phyloP scores from a whole-genome alignment of 2,888 invertebrate species.

The Hoplodrina ambigua region DNA sequence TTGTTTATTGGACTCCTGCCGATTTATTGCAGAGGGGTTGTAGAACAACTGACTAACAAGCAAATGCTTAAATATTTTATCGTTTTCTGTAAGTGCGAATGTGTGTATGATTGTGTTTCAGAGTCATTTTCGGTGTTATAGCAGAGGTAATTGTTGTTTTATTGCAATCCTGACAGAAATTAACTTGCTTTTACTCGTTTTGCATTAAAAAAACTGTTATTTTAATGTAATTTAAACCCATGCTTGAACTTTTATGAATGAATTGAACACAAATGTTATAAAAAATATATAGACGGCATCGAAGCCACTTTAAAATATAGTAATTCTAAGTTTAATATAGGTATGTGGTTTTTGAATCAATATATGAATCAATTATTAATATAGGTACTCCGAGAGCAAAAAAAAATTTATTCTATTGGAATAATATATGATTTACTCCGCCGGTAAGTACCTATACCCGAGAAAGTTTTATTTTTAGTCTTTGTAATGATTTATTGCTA shows the following conservation, averaged over 20 bases:
- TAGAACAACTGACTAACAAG: constrained; percentile 42
- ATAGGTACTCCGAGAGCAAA: too few species aligned
- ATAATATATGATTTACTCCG: too few species aligned
- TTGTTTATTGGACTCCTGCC: constrained; percentile 77
- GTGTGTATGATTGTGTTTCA: constrained; percentile 48
- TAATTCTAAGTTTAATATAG: too few species aligned
- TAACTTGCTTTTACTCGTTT: neutral
- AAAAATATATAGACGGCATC: too few species aligned
- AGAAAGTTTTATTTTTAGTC: constrained; percentile 17
- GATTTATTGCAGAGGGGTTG: constrained; percentile 78
- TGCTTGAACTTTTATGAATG: too few species aligned
- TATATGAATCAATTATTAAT: too few species aligned
- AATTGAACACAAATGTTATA: too few species aligned
- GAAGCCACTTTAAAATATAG: too few species aligned
- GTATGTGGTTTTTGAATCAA: too few species aligned
- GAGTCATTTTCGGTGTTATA: constrained; percentile 24
- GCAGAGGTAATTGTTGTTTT: neutral
- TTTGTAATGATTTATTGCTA: neutral
- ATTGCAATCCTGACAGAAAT: neutral
- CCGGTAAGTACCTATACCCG: neutral
- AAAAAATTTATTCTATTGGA: too few species aligned
- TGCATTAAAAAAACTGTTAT: neutral
- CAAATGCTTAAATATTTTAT: constrained; percentile 61
- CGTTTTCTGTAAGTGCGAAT: constrained; percentile 65
- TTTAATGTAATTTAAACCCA: neutral